Conservation (phyloP, 2,113 vertebrate species). For the Erythrolamprus reginae region DNA sequence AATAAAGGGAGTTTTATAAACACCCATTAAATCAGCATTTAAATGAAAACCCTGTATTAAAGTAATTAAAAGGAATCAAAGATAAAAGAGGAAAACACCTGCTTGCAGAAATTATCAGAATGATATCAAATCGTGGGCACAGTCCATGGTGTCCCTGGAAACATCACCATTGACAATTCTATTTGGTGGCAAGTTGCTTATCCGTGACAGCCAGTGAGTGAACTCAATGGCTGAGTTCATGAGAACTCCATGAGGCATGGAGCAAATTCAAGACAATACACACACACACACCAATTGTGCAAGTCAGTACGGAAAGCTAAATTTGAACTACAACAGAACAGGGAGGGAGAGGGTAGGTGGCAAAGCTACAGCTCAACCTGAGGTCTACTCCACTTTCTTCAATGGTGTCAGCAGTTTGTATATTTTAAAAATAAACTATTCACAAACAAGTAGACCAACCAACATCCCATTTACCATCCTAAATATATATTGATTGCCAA, state of each 20-base stretch:
- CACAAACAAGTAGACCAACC: neutral
- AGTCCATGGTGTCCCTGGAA: neutral
- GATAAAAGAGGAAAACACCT: neutral
- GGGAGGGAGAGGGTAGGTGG: too few relatives aligned
- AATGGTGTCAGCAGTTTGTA: neutral
- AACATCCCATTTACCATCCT: neutral
- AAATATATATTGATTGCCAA: neutral
- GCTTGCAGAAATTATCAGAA: neutral
- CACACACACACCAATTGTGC: neutral
- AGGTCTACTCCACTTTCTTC: neutral
- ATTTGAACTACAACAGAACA: too few relatives aligned
- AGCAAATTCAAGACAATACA: neutral
- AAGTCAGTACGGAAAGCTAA: too few relatives aligned
- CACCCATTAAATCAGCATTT: neutral
- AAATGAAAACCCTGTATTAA: neutral
- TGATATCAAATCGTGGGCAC: neutral
- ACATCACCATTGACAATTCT: neutral
- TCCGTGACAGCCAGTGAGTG: too few relatives aligned
- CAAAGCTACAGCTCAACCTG: neutral
- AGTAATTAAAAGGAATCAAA: neutral
- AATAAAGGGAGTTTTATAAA: neutral
- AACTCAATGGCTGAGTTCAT: neutral
- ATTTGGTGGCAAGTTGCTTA: neutral
- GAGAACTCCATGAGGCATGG: neutral
- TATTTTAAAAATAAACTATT: neutral